Evolutionary conservation across 1,140 invertebrate genomes (phyloP), one percentile per base, ranked within the genome.

Genomic region (Propsilocerus akamusi): DNA sequence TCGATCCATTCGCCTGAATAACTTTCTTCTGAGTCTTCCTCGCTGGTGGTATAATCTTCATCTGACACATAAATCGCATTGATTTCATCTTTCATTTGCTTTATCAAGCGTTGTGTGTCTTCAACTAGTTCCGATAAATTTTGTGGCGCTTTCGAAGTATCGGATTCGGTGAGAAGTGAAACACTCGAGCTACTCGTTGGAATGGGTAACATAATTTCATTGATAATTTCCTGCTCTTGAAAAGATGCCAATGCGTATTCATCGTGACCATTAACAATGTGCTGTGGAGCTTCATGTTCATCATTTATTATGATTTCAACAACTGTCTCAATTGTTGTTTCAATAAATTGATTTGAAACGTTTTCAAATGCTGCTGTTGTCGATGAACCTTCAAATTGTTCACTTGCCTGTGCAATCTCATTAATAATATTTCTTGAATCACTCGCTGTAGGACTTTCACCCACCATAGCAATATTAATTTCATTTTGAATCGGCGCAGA

Each of bases 81-180:
- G 51, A 76, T 74, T 66, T 76, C 73, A 52, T 73, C 71, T 58
- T 70, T 71, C 73, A 76, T 75, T 65, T 74, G 73, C 52, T 75
- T 73, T 46, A 76, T 74, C 50, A 76, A 53, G 26, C 67, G 67
- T 57, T 75, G 72, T 8, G 74, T 75, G 46, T 72, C 71, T 49
- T 72, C 68, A 4, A 75, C 72, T 25, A 75, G 66, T 52, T 73
- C 70, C 48, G 63, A 72, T 3, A 74, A 61, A 56, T 74, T 72
- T 51, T 67, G 71, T 26, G 63, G 47, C 54, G 52, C 53, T 46
- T 57, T 41, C 4, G 17, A 7, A 20, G 34, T 5, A 10, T 41
- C 34, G 5, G 34, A 41, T 6, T 41, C 34, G 17, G 34, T 41
- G 17, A 20, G 17, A 7, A 41, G 17, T 41, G 34, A 41, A 20